Base-by-base conservation (phyloP, 2,797 vertebrate species). In the Menidia menidia region DNA sequence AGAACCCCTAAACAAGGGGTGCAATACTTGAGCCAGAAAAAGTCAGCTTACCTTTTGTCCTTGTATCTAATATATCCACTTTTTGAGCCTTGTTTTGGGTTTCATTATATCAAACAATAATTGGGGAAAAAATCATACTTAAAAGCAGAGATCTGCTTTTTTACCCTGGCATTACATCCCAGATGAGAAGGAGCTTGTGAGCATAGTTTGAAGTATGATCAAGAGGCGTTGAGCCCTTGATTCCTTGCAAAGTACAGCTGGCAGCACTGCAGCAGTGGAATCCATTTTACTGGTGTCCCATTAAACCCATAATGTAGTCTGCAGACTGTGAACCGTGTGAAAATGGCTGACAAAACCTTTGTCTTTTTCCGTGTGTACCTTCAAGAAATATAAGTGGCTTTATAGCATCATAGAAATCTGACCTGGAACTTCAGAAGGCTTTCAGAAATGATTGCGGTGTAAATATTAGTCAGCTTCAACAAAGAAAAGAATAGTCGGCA, bases 11-110 rank as follows among this genome's bases (percentile, higher is more conserved):
- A 48, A 30, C 68, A 30, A 18, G 14, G 60, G 58, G 61, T 53
- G 59, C 44, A 42, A 54, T 47, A 33, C 45, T 54, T 43, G 45
- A 75, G 69, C 13, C 32, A 59, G 47, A 64, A 18, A 14, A 41
- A 48, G 13, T 63, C 50, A 51, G 19, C 8, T 39, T 60, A 3
- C 65, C 16, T 25, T 13, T 51, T 14, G 32, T 14, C n/a, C 60
- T 41, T 39, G 18, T 42, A 41, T 53, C 19, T 39, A 47, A 39
- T n/a, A 39, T 18, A 25, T 60, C 25, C 14, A 19, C 25, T 43
- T 52, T 67, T 56, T 57, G 31, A 4, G 2, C 13, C 25, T 51
- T 66, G 25, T 6, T 60, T 53, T 33, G n/a, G 12, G 16, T 65
- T 32, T 12, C 39, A 35, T 31, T 3, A 31, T 14, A 15, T 15